phyloP scores from a whole-genome alignment of 2,797 vertebrate genomes.

The Sebastes matsubarae region DNA sequence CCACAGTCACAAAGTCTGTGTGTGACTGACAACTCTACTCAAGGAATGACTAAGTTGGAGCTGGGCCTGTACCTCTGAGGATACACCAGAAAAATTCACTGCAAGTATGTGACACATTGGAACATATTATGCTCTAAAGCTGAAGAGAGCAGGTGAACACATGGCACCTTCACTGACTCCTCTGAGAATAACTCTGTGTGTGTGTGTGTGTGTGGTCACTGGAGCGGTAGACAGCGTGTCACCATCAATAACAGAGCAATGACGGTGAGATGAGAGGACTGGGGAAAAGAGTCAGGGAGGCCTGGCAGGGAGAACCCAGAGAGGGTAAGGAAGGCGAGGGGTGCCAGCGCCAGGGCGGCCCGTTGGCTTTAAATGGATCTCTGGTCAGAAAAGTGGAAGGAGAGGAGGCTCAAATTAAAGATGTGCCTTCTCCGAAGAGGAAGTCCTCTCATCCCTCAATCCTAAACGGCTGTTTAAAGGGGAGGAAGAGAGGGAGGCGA shows the following conservation, averaged over 20 bases:
- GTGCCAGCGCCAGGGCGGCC: slow-evolving; percentile 73
- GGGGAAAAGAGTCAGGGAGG: slow-evolving; percentile 66
- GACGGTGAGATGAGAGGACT: slow-evolving; percentile 80
- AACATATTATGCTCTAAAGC: slow-evolving; percentile 42
- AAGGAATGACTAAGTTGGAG: slow-evolving; percentile 51
- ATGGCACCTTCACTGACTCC: slow-evolving; percentile 29
- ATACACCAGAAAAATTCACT: slow-evolving; percentile 37
- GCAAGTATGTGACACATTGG: slow-evolving; percentile 49
- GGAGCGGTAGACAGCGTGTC: slow-evolving; percentile 78
- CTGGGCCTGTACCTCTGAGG: slow-evolving; percentile 47
- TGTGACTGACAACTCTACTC: slow-evolving; percentile 66
- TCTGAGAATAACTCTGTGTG: slow-evolving; percentile 23
- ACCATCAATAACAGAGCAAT: slow-evolving; percentile 80
- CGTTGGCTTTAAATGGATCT: slow-evolving; percentile 80
- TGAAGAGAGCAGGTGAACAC: slow-evolving; percentile 53
- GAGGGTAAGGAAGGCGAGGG: slow-evolving; percentile 66
- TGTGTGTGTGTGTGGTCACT: slow-evolving; percentile 56
- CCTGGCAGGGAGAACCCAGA: slow-evolving; percentile 68
- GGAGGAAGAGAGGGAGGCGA: slow-evolving; percentile 58
- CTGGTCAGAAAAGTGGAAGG: slow-evolving; percentile 84
- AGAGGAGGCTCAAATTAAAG: slow-evolving; percentile 86
- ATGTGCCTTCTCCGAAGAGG: slow-evolving; percentile 80
- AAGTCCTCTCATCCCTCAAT: slow-evolving; percentile 81
- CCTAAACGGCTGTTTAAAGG: slow-evolving; percentile 75
- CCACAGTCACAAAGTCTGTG: slow-evolving; percentile 46